Conservation (phyloP, 2,113 vertebrate species). For the Ovis canadensis region DNA sequence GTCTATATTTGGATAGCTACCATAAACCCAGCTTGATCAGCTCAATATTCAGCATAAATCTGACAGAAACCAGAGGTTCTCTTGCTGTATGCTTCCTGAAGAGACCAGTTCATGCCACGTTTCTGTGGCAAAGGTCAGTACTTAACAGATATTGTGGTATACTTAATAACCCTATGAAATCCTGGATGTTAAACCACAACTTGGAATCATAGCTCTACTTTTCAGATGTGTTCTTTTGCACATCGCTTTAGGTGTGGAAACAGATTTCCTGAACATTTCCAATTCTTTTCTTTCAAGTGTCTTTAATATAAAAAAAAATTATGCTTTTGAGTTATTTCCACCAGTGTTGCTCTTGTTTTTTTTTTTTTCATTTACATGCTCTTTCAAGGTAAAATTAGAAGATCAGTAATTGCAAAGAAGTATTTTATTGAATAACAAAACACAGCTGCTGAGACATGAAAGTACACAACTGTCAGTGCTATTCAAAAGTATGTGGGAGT, state of each 20-base stretch:
- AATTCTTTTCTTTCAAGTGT: not conserved
- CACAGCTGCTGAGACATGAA: not conserved
- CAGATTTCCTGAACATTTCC: not conserved
- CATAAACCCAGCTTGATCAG: constrained; percentile 3
- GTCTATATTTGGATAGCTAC: not conserved
- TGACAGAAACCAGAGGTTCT: constrained; percentile 48
- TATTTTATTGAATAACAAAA: not conserved
- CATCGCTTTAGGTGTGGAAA: not conserved
- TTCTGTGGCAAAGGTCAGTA: constrained; percentile 47
- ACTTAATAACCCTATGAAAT: constrained; percentile 38
- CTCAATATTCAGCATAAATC: constrained; percentile 18
- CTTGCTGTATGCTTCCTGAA: constrained; percentile 28
- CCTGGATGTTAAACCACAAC: constrained; percentile 29
- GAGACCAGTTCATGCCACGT: constrained; percentile 5
- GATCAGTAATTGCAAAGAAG: not conserved
- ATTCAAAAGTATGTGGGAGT: not conserved
- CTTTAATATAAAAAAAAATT: not conserved
- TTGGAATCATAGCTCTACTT: not conserved
- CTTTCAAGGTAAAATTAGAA: constrained; percentile 9
- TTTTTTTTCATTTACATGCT: not conserved
- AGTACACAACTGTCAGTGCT: not conserved
- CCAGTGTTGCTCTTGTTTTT: not conserved
- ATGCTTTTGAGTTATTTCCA: not conserved
- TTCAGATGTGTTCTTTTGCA: constrained; percentile 5
- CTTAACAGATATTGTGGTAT: constrained; percentile 35